Evolutionary conservation across 2,888 invertebrate genomes (phyloP), one percentile per base, ranked within the genome.

Genomic region (Eupithecia abbreviata): DNA sequence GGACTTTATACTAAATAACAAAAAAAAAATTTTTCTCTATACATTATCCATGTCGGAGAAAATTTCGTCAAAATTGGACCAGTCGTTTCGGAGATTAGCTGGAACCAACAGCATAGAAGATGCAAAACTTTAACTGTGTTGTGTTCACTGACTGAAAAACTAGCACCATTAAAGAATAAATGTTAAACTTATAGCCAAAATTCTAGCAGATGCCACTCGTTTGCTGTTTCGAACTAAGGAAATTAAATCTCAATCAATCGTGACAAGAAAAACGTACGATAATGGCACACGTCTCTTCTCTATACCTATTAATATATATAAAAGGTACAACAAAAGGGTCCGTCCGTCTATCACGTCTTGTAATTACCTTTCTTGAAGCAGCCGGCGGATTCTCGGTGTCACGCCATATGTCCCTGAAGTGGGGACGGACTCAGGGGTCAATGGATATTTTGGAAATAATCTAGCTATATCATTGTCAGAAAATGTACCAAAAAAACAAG

Each of bases 391-490:
- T 92, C 91, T 84, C 89, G 84, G 85, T 92, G 93, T 93, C 94
- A 93, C 92, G 93, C 91, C 93, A 93, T 92, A 89, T 93, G 94
- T 93, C 93, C 87, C 88, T 89, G 88, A 88, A 85, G 83, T 80
- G 86, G 86, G 86, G 84, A 84, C 88, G 90, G 86, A 91, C 86
- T 89, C 75, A 80, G 83, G 72, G 18, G 13, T 12, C n/a, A 45
- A 68, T 47, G 43, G 13, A 43, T 43, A 18, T 18, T 47, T 69
- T 47, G 62, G 10, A 62, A 62, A 18, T 9, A 3, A 58, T 58
- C 51, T n/a, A 15, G 6, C 51, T 6, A 2, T 2, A 51, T 7
- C 51, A 51, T 4, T 4, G 4, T 13, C 13, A 13, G 13, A 49
- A 49, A 13, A 30, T 30, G 30, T 49, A 13, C 49, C 12, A 49